Percentiles rank a stretch among this genome's conserved stretches.
These are phyloP conservation scores for Leptoteleia sp. DNA, from an alignment of 1,140 invertebrate genomes.

Conservation along the genomic window DNA sequence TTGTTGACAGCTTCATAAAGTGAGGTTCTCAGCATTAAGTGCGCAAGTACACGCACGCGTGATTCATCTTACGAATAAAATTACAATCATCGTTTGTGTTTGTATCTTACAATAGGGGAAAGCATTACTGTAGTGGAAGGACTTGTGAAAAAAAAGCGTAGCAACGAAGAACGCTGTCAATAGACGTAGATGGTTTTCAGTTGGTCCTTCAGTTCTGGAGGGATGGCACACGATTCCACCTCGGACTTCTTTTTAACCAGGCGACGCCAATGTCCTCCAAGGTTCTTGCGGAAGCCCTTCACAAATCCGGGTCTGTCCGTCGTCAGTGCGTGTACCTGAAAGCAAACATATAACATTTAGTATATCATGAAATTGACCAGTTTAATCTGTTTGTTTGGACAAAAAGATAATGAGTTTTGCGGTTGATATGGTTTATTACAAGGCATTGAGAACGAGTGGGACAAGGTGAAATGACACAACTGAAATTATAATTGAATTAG, in stretches of 20 bases:
- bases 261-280: conserved; percentile 90
- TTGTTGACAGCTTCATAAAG: conserved; percentile 17
- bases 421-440: conserved; percentile 16
- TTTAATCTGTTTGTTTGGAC: conserved; percentile 5
- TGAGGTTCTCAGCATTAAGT: conserved; percentile 46
- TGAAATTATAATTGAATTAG: conserved; percentile 38
- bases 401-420: conserved; percentile 15
- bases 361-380: conserved; percentile 1
- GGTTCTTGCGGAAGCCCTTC: conserved; percentile 89
- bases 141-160: conserved; percentile 50
- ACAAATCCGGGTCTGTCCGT: conserved; percentile 88
- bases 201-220: conserved; percentile 91
- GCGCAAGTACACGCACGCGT: conserved; percentile 38
- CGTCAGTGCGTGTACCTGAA: conserved; percentile 87
- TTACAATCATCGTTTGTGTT: conserved; percentile 42
- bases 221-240: conserved; percentile 90
- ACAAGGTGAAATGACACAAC: conserved; percentile 43
- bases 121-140: conserved; percentile 71
- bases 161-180: conserved; percentile 78
- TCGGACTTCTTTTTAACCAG: conserved; percentile 90
- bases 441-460: conserved; percentile 34
- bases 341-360: too few species aligned
- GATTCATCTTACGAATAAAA: conserved; percentile 33
- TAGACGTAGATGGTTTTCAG: conserved; percentile 94
- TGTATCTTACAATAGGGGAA: conserved; percentile 70